A percentile compares a stretch with the other conserved stretches of the same genome.
Conservation (phyloP, 2,113 vertebrate species). For the Nesogale talazaci region DNA sequence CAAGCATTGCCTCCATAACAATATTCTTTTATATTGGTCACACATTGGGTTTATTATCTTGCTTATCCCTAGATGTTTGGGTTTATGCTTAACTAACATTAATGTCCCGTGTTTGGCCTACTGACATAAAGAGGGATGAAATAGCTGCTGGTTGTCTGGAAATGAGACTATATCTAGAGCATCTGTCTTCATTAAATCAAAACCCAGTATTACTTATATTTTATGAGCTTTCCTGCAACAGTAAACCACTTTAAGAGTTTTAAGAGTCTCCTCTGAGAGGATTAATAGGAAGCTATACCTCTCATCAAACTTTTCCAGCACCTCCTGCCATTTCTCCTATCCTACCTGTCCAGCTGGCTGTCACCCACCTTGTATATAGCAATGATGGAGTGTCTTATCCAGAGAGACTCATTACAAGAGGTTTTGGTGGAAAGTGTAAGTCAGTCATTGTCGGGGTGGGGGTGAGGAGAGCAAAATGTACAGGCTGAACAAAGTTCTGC, state of each 20-base stretch:
- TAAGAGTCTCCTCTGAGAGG: conserved; percentile 59
- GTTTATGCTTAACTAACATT: conserved; percentile 32
- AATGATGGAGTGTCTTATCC: conserved; percentile 54
- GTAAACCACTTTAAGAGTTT: conserved; percentile 64
- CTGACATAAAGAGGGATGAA: conserved; percentile 65
- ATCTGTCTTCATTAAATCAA: conserved; percentile 46
- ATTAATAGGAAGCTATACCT: conserved; percentile 61
- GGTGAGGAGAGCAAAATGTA: neutral
- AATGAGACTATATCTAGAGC: conserved; percentile 71
- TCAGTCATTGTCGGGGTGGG: neutral
- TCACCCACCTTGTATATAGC: conserved; percentile 12
- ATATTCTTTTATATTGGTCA: conserved; percentile 63
- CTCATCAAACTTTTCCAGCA: conserved; percentile 43
- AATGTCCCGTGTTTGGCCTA: conserved; percentile 58
- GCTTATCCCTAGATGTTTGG: neutral
- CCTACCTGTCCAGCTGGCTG: conserved; percentile 31
- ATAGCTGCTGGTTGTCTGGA: conserved; percentile 74
- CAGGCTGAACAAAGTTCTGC: neutral
- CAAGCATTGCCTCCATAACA: conserved; percentile 17
- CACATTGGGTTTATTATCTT: neutral
- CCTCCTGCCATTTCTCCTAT: conserved; percentile 47
- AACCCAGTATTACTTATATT: conserved; percentile 50
- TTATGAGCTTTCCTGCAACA: conserved; percentile 67
- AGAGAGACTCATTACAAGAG: conserved; percentile 33
- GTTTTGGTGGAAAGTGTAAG: conserved; percentile 43